Evolutionary conservation across 37 sponge, comb jelly and placozoan genomes (phyloP).

Genomic region (Lycopodina hypogea): DNA sequence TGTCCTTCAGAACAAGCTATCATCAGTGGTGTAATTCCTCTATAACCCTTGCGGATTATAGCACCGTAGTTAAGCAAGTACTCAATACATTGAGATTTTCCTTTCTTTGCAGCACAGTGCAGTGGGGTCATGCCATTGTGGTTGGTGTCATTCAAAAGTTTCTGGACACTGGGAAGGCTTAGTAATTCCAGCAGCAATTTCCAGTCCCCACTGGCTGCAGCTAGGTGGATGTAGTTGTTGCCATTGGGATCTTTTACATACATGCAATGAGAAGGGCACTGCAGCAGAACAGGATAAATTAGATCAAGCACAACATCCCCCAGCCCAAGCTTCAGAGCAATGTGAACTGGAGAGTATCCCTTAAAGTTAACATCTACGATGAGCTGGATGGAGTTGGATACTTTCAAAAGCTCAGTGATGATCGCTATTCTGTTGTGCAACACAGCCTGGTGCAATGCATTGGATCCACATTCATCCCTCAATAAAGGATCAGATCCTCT

Average conservation of each 20-base stretch:
- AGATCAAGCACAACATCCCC: constrained; percentile 16
- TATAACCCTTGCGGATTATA: constrained; percentile 55
- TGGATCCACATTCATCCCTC: constrained; percentile 24
- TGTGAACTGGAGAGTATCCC: constrained; percentile 47
- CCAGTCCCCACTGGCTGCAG: constrained; percentile 52
- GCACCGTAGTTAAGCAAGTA: constrained; percentile 75
- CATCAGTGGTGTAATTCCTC: constrained; percentile 66
- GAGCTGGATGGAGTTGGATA: constrained; percentile 18
- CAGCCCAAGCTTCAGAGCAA: constrained; percentile 16
- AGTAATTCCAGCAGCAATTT: constrained; percentile 36
- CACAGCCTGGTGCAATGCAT: constrained; percentile 62
- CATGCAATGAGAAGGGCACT: constrained; percentile 5
- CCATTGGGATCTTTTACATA: constrained; percentile 39
- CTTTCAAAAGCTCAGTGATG: constrained; percentile 11
- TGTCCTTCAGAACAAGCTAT: constrained; percentile 52
- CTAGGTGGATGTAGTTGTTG: constrained; percentile 63
- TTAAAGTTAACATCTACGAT: constrained; percentile 17
- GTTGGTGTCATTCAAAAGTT: constrained; percentile 64
- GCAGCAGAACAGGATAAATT: constrained; percentile 2
- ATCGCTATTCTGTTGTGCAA: constrained; percentile 23
- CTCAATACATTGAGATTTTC: constrained; percentile 57
- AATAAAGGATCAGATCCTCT: constrained; percentile 31
- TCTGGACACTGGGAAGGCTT: neutral
- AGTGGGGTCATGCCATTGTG: constrained; percentile 66
- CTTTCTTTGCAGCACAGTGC: constrained; percentile 65